Conservation (phyloP, 2,797 vertebrate species). For the Hydrolagus colliei region DNA sequence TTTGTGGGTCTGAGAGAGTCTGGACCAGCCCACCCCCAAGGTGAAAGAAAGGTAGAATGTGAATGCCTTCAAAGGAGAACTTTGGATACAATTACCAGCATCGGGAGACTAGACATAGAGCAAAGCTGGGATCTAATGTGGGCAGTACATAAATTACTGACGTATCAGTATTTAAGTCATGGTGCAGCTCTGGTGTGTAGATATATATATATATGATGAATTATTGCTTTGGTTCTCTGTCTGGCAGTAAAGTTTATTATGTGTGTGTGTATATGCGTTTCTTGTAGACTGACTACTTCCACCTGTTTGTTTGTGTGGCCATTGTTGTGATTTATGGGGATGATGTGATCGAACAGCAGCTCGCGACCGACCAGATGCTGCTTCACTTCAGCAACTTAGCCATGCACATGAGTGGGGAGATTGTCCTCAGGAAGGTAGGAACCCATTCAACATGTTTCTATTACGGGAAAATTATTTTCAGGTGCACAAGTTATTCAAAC, state of each 20-base stretch:
- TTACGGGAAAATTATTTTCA: not conserved
- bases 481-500: not conserved
- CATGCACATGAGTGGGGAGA: conserved; percentile 97
- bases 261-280: not conserved
- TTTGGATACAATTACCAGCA: not conserved
- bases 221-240: not conserved
- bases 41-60: not conserved
- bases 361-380: conserved; percentile 93
- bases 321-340: conserved; percentile 92
- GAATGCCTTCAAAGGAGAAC: not conserved
- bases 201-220: not conserved
- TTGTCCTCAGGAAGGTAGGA: conserved; percentile 88
- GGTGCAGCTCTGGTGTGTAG: not conserved
- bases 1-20: not conserved
- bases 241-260: conserved; percentile 8
- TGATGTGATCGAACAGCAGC: conserved; percentile 86
- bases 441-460: not conserved
- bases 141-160: not conserved
- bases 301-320: conserved; percentile 93
- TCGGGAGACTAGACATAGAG: not conserved
- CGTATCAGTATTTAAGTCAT: not conserved
- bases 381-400: conserved; percentile 93
- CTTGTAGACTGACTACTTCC: conserved; percentile 91
- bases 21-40: not conserved
- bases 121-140: not conserved